Percentiles rank a stretch among this genome's conserved stretches.
Conservation (phyloP, 2,113 vertebrate species). For the Lanius collurio region DNA sequence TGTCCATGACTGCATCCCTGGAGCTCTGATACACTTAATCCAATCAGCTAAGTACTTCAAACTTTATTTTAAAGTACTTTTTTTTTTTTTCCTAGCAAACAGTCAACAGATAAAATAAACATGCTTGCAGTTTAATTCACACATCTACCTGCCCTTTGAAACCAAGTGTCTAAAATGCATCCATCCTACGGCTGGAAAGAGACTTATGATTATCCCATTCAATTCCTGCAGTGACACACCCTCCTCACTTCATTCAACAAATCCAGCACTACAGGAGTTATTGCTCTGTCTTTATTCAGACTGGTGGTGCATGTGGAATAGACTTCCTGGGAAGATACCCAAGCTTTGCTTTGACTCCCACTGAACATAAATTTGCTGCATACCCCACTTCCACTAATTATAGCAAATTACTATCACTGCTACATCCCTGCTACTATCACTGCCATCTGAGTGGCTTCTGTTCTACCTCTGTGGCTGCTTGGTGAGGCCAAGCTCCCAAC, state of each 20-base stretch:
- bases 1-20: background rate
- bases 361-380: background rate
- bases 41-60: background rate
- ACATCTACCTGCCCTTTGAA: background rate
- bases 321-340: background rate
- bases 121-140: background rate
- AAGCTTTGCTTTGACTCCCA: background rate
- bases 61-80: background rate
- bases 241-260: background rate
- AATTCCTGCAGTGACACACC: accelerated
- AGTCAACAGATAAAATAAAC: background rate
- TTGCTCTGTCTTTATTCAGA: background rate
- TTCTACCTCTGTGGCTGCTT: background rate
- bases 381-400: background rate
- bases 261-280: background rate
- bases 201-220: background rate
- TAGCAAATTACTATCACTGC: background rate
- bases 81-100: background rate
- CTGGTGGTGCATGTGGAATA: accelerated
- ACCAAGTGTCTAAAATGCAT: background rate
- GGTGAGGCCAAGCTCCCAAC: background rate
- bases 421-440: background rate
- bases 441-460: background rate
- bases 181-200: background rate
- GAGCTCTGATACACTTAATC: background rate